Evolutionary conservation across 2,888 invertebrate species (phyloP).

Genomic region (Molorchus minor): DNA sequence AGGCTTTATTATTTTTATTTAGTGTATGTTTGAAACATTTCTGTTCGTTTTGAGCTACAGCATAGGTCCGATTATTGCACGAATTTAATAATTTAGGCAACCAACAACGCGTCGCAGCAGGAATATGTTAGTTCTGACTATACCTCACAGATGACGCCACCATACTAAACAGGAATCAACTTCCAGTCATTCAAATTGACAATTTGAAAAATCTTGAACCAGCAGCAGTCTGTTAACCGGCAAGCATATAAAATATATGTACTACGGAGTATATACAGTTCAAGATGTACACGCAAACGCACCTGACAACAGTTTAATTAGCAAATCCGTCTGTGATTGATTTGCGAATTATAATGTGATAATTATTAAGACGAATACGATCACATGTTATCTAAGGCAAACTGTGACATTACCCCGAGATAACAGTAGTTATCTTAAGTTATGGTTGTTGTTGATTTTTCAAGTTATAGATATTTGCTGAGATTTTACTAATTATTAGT

Average conservation of each 20-base stretch:
- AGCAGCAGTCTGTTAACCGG: slow-evolving; percentile 36
- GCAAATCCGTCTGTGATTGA: slow-evolving; percentile 24
- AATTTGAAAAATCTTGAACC: slow-evolving; percentile 28
- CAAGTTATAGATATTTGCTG: background rate
- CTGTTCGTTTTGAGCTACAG: no score
- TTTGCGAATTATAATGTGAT: slow-evolving; percentile 11
- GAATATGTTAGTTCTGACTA: background rate
- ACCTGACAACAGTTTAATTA: slow-evolving; percentile 28
- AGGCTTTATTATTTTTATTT: background rate
- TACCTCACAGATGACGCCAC: slow-evolving; percentile 2
- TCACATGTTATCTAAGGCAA: background rate
- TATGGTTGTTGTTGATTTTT: slow-evolving; percentile 6
- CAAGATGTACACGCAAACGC: slow-evolving; percentile 33
- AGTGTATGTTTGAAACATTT: no score
- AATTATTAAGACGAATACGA: slow-evolving; percentile 7
- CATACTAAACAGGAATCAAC: background rate
- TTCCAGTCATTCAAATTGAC: slow-evolving; percentile 9
- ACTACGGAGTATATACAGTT: no score
- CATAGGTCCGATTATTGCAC: no score
- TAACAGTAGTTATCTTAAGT: background rate
- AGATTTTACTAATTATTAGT: background rate
- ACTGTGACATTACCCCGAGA: background rate
- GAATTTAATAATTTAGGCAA: background rate
- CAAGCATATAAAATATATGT: no score
- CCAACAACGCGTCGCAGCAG: background rate